Evolutionary conservation across 2,888 invertebrate species (phyloP), one percentile per base, ranked within the genome.

Genomic region (Dicyrtoma fusca): DNA sequence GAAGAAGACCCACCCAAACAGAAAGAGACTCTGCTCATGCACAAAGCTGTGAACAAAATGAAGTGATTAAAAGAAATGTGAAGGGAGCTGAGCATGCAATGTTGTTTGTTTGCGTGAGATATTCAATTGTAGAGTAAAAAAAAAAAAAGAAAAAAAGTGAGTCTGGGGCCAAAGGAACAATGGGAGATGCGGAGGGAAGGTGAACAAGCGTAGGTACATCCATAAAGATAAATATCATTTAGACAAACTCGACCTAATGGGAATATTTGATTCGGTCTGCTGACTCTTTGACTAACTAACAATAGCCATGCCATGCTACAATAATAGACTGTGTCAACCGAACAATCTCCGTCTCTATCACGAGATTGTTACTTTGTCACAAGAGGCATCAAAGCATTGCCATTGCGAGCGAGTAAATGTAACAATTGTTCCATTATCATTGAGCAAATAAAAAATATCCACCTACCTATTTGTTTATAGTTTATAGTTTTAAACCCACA

Each of bases 171-270:
- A n/a, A n/a, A n/a, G n/a, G n/a, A n/a, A n/a, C n/a, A n/a, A 11
- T 59, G 55, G 19, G 3, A 13, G 3, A 21, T 55, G 23, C 4
- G 23, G 55, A 21, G 19, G 4, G 23, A 55, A 5, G 19, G 21
- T 23, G 45, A 23, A 23, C 25, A 45, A 21, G 6, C 19, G 44
- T 4, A 44, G 8, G 13, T 19, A 21, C 45, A 23, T n/a, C 47
- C 64, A 64, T 64, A 64, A 64, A 64, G 64, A 64, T 64, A 51
- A 63, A 51, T 64, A 64, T 64, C 64, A 23, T 63, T 34, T 49
- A 64, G 34, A n/a, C 26, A 34, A 26, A 49, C 21, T 17, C 19
- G 1, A 17, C 11, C 49, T 64, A 64, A 64, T 64, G 49, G 51
- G 17, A 49, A 64, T 64, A 26, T 64, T 51, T 64, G 64, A 64